Evolutionary conservation across 2,113 vertebrate genomes (phyloP).

Genomic region (Pungitius pungitius): DNA sequence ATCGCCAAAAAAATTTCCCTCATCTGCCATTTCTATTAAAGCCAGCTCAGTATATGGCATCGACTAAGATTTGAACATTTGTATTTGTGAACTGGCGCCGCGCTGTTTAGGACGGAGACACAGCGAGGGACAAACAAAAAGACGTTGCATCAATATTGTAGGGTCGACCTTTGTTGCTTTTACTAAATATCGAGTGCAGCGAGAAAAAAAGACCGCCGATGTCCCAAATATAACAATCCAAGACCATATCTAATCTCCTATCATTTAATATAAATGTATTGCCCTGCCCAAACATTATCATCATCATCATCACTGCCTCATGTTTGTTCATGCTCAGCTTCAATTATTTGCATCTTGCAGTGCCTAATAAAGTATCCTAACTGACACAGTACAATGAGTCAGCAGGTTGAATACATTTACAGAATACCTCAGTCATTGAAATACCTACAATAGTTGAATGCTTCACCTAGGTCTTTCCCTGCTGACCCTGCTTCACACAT

Average conservation of each 20-base stretch:
- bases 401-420: background rate
- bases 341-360: background rate
- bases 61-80: background rate
- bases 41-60: constrained; percentile 50
- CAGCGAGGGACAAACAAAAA: background rate
- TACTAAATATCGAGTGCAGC: background rate
- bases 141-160: background rate
- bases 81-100: background rate
- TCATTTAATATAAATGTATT: background rate
- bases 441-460: no score
- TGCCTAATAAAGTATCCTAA: background rate
- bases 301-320: no score
- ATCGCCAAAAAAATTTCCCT: constrained; percentile 45
- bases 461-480: background rate
- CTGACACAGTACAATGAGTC: background rate
- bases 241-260: background rate
- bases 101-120: background rate
- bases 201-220: background rate
- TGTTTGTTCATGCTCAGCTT: background rate
- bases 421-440: background rate
- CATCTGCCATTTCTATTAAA: constrained; percentile 74
- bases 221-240: background rate
- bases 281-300: background rate
- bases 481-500: background rate
- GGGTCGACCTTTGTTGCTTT: background rate